Evolutionary conservation across 2,113 vertebrate genomes (phyloP), one percentile per base, ranked within the genome.

Genomic region (Alaudala cheleensis): DNA sequence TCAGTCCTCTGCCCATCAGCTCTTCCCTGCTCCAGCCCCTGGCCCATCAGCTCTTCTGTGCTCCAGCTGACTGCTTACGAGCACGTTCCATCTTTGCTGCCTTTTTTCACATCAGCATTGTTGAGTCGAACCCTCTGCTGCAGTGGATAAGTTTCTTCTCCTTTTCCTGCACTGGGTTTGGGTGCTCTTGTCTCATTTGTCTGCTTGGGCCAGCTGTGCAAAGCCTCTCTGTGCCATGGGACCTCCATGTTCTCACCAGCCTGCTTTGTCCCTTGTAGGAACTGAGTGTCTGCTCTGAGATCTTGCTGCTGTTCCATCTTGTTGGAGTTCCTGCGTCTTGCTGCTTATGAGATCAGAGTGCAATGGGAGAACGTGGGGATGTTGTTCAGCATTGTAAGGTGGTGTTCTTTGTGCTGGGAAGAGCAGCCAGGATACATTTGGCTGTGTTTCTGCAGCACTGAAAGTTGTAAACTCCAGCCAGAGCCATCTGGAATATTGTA

Each of bases 171-270:
- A 1, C 28, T 29, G 37, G 18, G 5, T 28, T n/a, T 24, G 72
- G 25, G 31, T 54, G 42, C 9, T 40, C 44, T 56, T 40, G 49
- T 42, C 45, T 47, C 10, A 0, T 40, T 22, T 22, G 8, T 31
- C 34, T n/a, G 44, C 28, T 3, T 1, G 34, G 33, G 47, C 12
- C 37, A 8, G 29, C 33, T 14, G 9, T 44, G 34, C 2, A 2
- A 44, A 33, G 24, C 2, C 6, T 6, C 19, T 14, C 17, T 4
- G 1, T 53, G 31, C 72, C 0, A 0, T 2, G 2, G 85, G 34
- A 15, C 21, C 31, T 4, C 4, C 3, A 47, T 42, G 28, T 64
- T 20, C 11, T 8, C 10, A 2, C 14, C 18, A 6, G 14, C 14
- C 33, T 25, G n/a, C 50, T 53, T 49, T 33, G 44, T 25, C 24